These are phyloP conservation scores for Reinhardtius hippoglossoides DNA, from an alignment of 2,113 vertebrate genomes.

Conservation along the genomic window DNA sequence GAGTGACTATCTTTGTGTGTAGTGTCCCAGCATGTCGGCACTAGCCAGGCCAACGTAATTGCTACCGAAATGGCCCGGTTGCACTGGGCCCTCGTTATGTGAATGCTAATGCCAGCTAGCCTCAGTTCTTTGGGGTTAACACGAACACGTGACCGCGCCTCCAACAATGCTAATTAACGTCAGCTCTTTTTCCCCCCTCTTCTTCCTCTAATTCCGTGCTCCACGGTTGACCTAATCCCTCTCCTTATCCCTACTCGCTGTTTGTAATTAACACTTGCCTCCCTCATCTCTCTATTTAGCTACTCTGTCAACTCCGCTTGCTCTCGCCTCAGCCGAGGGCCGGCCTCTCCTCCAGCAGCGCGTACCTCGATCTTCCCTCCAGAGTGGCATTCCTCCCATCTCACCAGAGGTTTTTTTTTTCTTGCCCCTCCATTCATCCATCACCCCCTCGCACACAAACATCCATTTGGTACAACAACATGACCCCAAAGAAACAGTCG, in stretches of 20 bases:
- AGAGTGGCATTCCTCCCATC: slow-evolving; percentile 57
- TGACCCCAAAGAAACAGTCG: slow-evolving; percentile 42
- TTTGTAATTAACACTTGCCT: slow-evolving; percentile 84
- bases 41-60: slow-evolving; percentile 69
- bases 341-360: slow-evolving; percentile 42
- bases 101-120: slow-evolving; percentile 76
- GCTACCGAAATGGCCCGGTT: slow-evolving; percentile 69
- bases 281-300: slow-evolving; percentile 76
- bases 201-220: slow-evolving; percentile 72
- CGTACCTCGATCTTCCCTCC: slow-evolving; percentile 58
- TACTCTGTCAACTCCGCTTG: slow-evolving; percentile 66
- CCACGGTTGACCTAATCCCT: slow-evolving; percentile 80
- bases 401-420: slow-evolving; percentile 55
- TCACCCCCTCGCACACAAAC: slow-evolving; percentile 36
- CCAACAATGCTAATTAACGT: slow-evolving; percentile 81
- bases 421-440: slow-evolving; percentile 51
- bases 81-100: slow-evolving; percentile 54
- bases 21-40: slow-evolving; percentile 66
- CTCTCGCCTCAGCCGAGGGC: slow-evolving; percentile 45
- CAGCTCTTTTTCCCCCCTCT: slow-evolving; percentile 13
- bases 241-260: slow-evolving; percentile 78
- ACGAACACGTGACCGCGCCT: slow-evolving; percentile 62
- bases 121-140: slow-evolving; percentile 59
- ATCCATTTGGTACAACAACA: slow-evolving; percentile 30
- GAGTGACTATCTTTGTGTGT: slow-evolving; percentile 68